Conservation (phyloP, 1,140 invertebrate species). For the Heliconius eleuchia region DNA sequence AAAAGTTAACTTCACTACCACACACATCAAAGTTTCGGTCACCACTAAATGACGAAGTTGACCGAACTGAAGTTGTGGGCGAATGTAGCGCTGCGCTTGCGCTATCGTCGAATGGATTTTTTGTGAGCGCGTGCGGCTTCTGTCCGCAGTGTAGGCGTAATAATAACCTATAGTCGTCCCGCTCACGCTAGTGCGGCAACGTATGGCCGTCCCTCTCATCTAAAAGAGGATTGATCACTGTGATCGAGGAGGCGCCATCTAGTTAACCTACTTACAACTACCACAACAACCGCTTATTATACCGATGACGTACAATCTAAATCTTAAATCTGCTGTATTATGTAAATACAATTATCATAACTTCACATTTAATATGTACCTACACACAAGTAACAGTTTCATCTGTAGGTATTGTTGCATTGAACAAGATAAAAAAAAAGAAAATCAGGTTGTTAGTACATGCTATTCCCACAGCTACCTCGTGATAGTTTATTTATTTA, state of each 20-base stretch:
- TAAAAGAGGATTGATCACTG: slow-evolving; percentile 38
- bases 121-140: slow-evolving; percentile 77
- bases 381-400: neutral
- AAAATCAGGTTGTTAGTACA: too few species aligned
- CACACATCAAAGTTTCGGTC: slow-evolving; percentile 79
- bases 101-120: slow-evolving; percentile 76
- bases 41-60: slow-evolving; percentile 80
- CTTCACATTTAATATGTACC: slow-evolving; percentile 11
- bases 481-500: too few species aligned
- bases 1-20: slow-evolving; percentile 81
- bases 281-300: slow-evolving; percentile 50
- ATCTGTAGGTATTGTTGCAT: neutral
- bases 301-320: slow-evolving; percentile 44
- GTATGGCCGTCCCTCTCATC: slow-evolving; percentile 45
- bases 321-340: slow-evolving; percentile 36
- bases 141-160: slow-evolving; percentile 74
- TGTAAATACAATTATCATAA: slow-evolving; percentile 34
- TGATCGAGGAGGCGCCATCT: slow-evolving; percentile 65
- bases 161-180: slow-evolving; percentile 65
- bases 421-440: neutral
- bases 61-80: slow-evolving; percentile 80
- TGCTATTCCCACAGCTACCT: too few species aligned
- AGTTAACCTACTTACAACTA: slow-evolving; percentile 63
- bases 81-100: slow-evolving; percentile 78
- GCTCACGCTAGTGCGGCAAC: slow-evolving; percentile 45